These are phyloP conservation scores for Sphaerodactylus townsendi DNA, from an alignment of 2,113 vertebrate genomes.

Conservation along the genomic window DNA sequence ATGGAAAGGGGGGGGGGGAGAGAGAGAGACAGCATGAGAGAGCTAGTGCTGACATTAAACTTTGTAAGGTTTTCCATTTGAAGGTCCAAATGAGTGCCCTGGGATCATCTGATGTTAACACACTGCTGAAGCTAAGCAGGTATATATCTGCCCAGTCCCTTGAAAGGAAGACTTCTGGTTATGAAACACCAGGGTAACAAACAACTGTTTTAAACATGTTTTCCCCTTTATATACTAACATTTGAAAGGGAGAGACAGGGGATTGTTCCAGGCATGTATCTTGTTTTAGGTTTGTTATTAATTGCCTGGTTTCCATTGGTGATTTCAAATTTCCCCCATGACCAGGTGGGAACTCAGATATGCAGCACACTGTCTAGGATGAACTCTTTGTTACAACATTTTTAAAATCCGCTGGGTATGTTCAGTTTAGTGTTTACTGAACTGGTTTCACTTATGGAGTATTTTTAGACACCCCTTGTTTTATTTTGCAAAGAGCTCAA, in stretches of 20 bases:
- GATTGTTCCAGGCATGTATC: neutral
- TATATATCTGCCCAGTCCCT: too few relatives aligned
- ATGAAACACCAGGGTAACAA: too few relatives aligned
- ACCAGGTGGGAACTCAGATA: neutral
- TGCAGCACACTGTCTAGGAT: neutral
- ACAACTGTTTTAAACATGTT: too few relatives aligned
- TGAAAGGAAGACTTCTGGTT: too few relatives aligned
- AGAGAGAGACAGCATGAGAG: neutral
- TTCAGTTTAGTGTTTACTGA: neutral
- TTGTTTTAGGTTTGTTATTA: neutral
- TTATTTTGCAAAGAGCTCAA: neutral
- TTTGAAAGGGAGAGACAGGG: neutral
- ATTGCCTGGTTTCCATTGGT: neutral
- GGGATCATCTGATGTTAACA: too few relatives aligned
- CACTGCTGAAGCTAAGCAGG: too few relatives aligned
- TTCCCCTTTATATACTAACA: neutral
- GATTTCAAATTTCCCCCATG: neutral
- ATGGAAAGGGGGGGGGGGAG: too few relatives aligned
- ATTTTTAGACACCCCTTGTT: neutral
- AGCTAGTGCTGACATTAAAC: neutral
- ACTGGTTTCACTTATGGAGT: neutral
- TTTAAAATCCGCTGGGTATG: neutral
- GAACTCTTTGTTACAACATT: neutral
- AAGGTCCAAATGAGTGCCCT: too few relatives aligned
- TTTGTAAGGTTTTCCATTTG: neutral